These are phyloP conservation scores for Vultur gryphus DNA, from an alignment of 2,797 vertebrate genomes.

Conservation along the genomic window DNA sequence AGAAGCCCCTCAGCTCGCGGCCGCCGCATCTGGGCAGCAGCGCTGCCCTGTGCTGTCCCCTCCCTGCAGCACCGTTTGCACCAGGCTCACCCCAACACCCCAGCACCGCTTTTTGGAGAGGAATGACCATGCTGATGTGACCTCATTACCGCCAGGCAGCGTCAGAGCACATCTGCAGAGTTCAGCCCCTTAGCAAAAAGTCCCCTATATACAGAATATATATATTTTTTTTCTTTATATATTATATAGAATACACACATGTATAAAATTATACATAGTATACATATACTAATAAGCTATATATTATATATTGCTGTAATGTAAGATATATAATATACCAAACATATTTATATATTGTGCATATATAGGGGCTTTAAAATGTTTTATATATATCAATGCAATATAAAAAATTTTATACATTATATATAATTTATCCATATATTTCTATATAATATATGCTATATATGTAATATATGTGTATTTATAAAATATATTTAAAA, in stretches of 20 bases:
- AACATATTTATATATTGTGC: neutral
- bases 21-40: too few relatives aligned
- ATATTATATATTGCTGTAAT: neutral
- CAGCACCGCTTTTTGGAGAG: neutral
- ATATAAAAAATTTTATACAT: neutral
- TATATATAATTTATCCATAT: neutral
- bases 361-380: neutral
- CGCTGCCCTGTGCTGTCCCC: neutral
- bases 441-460: neutral
- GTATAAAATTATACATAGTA: neutral
- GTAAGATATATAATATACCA: too few relatives aligned
- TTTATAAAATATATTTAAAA: neutral
- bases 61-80: neutral
- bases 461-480: too few relatives aligned
- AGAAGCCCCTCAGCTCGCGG: neutral
- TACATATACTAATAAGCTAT: neutral
- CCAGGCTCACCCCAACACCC: neutral
- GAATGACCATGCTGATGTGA: neutral
- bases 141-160: neutral
- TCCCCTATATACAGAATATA: neutral
- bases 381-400: neutral
- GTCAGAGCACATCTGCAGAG: neutral
- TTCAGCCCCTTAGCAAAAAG: neutral
- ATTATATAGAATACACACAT: too few relatives aligned
- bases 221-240: too few relatives aligned